These are phyloP conservation scores for Gymnopithys bicolor DNA, from an alignment of 2,797 vertebrate species.

Conservation along the genomic window DNA sequence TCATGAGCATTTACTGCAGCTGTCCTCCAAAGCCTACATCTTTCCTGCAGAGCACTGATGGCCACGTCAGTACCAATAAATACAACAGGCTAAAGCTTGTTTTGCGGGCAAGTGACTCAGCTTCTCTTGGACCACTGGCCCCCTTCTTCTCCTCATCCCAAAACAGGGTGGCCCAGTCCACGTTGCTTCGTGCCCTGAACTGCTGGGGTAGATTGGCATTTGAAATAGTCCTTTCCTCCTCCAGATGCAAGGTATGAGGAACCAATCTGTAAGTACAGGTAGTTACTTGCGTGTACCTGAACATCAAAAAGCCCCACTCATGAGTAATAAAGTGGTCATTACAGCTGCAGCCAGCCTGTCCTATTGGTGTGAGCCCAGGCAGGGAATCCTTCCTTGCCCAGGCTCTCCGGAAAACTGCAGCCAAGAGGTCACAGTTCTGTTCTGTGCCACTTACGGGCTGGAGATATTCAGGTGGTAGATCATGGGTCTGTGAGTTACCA, in stretches of 20 bases:
- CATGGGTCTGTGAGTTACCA: accelerated
- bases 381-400: background rate
- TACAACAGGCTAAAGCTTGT: background rate
- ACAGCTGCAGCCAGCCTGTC: background rate
- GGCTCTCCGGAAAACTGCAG: background rate
- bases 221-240: background rate
- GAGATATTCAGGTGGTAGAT: background rate
- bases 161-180: background rate
- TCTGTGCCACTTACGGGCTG: accelerated
- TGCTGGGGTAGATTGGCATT: background rate
- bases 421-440: background rate
- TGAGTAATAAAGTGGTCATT: background rate
- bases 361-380: background rate
- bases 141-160: background rate
- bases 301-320: background rate
- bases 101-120: background rate
- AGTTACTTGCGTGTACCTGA: background rate
- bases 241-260: background rate
- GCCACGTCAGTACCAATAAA: background rate
- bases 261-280: accelerated
- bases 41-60: background rate
- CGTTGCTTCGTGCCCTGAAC: background rate
- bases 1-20: background rate
- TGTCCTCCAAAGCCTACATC: background rate
- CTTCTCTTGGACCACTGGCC: background rate